phyloP scores from a whole-genome alignment of 2,888 invertebrate species.

The Aporophyla nigra region DNA sequence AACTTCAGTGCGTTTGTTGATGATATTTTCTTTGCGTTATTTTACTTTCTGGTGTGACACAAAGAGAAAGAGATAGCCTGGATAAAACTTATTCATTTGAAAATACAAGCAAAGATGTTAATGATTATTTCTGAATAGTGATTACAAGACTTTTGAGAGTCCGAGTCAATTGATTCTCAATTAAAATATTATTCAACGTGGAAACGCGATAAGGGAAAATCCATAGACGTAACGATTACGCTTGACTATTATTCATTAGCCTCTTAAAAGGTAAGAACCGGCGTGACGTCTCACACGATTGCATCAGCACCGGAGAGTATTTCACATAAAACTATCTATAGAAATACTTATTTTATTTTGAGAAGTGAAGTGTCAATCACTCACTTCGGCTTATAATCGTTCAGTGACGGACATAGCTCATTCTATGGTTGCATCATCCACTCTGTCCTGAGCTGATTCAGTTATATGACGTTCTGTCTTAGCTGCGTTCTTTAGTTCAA shows the following conservation, averaged over 20 bases:
- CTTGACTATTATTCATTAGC: conserved; percentile 17
- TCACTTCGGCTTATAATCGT: background rate
- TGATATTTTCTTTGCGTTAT: background rate
- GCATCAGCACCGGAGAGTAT: conserved; percentile 25
- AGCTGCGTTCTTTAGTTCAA: background rate
- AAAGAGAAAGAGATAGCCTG: background rate
- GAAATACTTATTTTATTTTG: background rate
- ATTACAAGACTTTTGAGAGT: background rate
- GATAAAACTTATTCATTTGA: background rate
- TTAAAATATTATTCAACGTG: background rate
- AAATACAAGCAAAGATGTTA: background rate
- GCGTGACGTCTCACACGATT: conserved; percentile 32
- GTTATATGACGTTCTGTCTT: too few species aligned
- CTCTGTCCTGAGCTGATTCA: background rate
- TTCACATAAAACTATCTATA: conserved; percentile 22
- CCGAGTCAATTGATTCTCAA: background rate
- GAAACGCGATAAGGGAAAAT: background rate
- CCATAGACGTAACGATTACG: conserved; percentile 2
- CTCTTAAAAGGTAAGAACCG: conserved; percentile 30
- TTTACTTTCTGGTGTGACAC: background rate
- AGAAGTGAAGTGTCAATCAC: conserved; percentile 13
- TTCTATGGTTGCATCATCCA: conserved; percentile 5
- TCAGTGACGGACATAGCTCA: background rate
- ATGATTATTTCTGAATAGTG: background rate
- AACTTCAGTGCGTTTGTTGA: background rate